Evolutionary conservation across 2,888 invertebrate species (phyloP), one percentile per base, ranked within the genome.

Genomic region (Macropis europaea): DNA sequence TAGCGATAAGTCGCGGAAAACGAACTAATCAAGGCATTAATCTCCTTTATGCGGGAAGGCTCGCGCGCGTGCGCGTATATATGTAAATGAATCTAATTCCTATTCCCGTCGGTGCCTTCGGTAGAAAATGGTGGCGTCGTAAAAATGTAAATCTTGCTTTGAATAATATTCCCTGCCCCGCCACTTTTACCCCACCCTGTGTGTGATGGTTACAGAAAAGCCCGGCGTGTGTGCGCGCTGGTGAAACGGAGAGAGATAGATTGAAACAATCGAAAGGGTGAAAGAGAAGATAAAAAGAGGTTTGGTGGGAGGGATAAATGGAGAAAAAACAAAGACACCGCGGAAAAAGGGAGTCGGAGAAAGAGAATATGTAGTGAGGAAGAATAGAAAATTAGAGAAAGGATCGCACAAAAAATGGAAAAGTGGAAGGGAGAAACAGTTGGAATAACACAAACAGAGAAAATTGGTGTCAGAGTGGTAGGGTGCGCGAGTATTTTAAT

Each of bases 11-110:
- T 80, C 76, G 76, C 40, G 61, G 79, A 43, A 78, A 76, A 82
- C 66, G 75, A 85, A 83, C 86, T 87, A 87, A 88, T 88, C 87
- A 86, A 86, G 82, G 81, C 85, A 86, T 88, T 86, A 86, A 87
- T 87, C 85, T 86, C 79, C 74, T 72, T 79, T 76, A 66, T 76
- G 74, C 59, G 60, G 6, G 38, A 19, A 26, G 57, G 40, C 34
- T 32, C 26, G 69, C 40, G 61, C 67, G 62, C 52, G 73, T 59
- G 73, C 70, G 67, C 60, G 73, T 76, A 82, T 79, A 77, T 83
- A 84, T 85, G 85, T 81, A 85, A 84, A 85, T 84, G 82, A 83
- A 81, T 83, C 81, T 83, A 86, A 86, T 86, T 86, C 81, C 84
- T 81, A 85, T 86, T 85, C 86, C 76, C 78, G 79, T 75, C 79